A percentile compares a stretch with the other conserved stretches of the same genome.
Conservation (phyloP, 2,797 vertebrate species). For the Pelodytes ibericus region DNA sequence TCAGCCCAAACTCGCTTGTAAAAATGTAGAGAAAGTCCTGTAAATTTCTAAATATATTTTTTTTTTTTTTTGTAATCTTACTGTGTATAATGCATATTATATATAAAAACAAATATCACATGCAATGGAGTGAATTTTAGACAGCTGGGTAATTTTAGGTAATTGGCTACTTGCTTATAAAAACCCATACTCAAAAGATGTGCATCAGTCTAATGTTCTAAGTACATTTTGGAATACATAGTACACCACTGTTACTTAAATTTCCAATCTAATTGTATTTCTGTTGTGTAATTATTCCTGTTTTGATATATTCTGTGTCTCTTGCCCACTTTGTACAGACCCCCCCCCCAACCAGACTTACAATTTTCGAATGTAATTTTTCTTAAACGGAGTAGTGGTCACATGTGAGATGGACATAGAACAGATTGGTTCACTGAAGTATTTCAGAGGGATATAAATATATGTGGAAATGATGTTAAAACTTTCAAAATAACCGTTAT, state of each 20-base stretch:
- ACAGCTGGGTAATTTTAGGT: background rate
- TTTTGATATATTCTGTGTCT: constrained; percentile 63
- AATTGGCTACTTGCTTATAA: background rate
- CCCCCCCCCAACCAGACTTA: constrained; percentile 65
- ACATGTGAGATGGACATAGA: constrained; percentile 63
- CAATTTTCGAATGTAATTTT: constrained; percentile 64
- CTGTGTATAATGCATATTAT: constrained; percentile 6
- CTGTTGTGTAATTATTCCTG: constrained; percentile 65
- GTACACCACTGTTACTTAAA: constrained; percentile 35
- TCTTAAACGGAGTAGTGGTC: constrained; percentile 54
- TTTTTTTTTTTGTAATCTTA: background rate
- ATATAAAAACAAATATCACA: background rate
- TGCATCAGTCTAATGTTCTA: background rate
- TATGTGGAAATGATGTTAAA: constrained; percentile 63
- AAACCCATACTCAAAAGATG: background rate
- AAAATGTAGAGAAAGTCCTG: constrained; percentile 57
- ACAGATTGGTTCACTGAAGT: constrained; percentile 59
- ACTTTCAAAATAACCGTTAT: too few species aligned
- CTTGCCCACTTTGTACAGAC: constrained; percentile 70
- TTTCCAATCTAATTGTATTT: constrained; percentile 65
- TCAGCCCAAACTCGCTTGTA: constrained; percentile 70
- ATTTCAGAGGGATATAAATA: constrained; percentile 57
- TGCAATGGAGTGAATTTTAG: background rate
- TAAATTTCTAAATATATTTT: constrained; percentile 15
- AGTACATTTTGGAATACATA: background rate